These are phyloP conservation scores for Lepidurus apus DNA, from an alignment of 1,140 invertebrate species.

Conservation along the genomic window DNA sequence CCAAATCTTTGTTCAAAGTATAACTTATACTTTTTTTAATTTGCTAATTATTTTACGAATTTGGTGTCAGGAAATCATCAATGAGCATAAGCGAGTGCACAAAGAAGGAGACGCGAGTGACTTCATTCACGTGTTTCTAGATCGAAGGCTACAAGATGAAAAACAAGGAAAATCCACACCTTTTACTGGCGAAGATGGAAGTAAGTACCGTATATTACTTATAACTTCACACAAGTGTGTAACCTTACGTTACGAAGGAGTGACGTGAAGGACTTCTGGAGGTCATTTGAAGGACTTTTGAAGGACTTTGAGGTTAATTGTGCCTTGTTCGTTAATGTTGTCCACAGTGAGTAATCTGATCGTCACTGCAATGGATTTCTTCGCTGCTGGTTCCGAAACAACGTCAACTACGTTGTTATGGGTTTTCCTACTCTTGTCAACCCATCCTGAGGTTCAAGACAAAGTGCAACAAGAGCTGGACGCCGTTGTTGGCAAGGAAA, in stretches of 20 bases:
- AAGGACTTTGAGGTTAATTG: too few species aligned
- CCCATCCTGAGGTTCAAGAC: background rate
- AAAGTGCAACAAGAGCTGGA: background rate
- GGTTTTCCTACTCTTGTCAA: background rate
- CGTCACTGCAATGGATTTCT: background rate
- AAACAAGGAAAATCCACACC: background rate
- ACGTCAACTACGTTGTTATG: background rate
- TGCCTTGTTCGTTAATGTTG: too few species aligned
- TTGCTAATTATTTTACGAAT: background rate
- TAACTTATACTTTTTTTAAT: background rate
- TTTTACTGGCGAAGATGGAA: background rate
- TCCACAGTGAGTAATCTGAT: background rate
- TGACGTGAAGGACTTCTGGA: too few species aligned
- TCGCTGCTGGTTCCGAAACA: background rate
- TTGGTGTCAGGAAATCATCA: background rate
- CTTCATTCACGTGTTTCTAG: background rate
- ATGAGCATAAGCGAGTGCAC: background rate
- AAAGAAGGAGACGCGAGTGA: background rate
- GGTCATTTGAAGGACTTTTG: too few species aligned
- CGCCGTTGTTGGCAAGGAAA: background rate
- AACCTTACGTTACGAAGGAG: too few species aligned
- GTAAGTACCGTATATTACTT: background rate
- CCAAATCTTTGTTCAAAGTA: too few species aligned
- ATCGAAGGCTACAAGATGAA: background rate
- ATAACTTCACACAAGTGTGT: background rate